Percentiles rank a stretch among this genome's conserved stretches.
Evolutionary conservation across 2,797 vertebrate genomes (phyloP).

Genomic region (Enteromius thamalakanensis): DNA sequence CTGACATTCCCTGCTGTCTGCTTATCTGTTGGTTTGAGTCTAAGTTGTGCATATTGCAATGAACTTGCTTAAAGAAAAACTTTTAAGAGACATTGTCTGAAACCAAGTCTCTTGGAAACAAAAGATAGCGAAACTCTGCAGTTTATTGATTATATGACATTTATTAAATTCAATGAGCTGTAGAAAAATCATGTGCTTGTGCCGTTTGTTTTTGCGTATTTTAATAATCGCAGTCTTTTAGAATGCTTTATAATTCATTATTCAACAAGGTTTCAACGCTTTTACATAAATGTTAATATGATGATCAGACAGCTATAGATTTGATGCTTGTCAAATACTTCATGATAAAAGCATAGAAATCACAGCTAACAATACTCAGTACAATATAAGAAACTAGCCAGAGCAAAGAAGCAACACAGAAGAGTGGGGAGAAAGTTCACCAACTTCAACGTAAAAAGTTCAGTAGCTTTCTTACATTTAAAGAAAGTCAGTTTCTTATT

Average conservation of each 20-base stretch:
- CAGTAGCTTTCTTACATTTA: too few species aligned
- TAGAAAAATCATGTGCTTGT: neutral
- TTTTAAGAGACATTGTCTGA: neutral
- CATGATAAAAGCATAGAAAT: neutral
- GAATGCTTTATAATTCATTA: neutral
- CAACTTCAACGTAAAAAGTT: too few species aligned
- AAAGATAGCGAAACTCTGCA: neutral
- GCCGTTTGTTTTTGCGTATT: neutral
- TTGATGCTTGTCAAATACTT: neutral
- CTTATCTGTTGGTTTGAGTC: neutral
- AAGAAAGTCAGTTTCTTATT: too few species aligned
- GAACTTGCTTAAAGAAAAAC: neutral
- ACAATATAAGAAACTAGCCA: neutral
- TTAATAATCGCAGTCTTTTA: neutral
- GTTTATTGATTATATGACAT: neutral
- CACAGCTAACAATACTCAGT: neutral
- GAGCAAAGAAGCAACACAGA: too few species aligned
- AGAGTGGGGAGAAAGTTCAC: too few species aligned
- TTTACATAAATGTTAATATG: neutral
- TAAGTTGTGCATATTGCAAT: neutral
- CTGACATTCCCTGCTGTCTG: constrained; percentile 1
- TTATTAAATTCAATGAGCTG: neutral
- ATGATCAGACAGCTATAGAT: too few species aligned
- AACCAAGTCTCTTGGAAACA: neutral
- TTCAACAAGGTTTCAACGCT: neutral